Evolutionary conservation across 2,888 invertebrate species (phyloP).

Genomic region (Mamestra brassicae): DNA sequence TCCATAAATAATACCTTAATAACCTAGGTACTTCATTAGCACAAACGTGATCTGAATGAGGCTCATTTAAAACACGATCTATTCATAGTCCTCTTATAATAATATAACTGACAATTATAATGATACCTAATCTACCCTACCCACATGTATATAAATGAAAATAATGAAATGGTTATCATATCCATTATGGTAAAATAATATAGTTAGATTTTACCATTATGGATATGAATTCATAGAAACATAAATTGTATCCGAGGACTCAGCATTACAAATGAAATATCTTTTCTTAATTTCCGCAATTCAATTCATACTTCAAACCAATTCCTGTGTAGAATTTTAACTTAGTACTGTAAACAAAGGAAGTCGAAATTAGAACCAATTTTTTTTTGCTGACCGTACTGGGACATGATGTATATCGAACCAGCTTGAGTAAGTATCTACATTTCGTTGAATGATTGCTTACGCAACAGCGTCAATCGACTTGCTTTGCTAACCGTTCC

Average conservation of each 20-base stretch:
- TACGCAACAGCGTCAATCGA: background rate
- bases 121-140: background rate
- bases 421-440: too few relatives aligned
- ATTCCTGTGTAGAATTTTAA: background rate
- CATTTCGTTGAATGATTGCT: too few relatives aligned
- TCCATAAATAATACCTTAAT: slow-evolving; percentile 7
- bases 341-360: background rate
- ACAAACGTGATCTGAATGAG: slow-evolving; percentile 32
- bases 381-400: background rate
- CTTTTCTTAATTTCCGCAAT: background rate
- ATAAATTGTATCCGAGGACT: background rate
- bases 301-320: background rate
- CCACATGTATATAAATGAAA: slow-evolving; percentile 2
- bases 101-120: background rate
- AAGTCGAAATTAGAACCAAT: background rate
- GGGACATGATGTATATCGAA: background rate
- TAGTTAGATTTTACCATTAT: background rate
- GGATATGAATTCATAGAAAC: background rate
- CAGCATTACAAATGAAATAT: background rate
- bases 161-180: slow-evolving; percentile 30
- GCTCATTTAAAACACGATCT: slow-evolving; percentile 12
- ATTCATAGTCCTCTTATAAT: slow-evolving; percentile 7
- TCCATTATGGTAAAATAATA: slow-evolving; percentile 3
- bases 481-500: background rate
- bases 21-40: background rate